Percentiles rank a stretch among this genome's conserved stretches.
phyloP scores from a whole-genome alignment of 2,797 vertebrate genomes.

The Gymnopithys bicolor region DNA sequence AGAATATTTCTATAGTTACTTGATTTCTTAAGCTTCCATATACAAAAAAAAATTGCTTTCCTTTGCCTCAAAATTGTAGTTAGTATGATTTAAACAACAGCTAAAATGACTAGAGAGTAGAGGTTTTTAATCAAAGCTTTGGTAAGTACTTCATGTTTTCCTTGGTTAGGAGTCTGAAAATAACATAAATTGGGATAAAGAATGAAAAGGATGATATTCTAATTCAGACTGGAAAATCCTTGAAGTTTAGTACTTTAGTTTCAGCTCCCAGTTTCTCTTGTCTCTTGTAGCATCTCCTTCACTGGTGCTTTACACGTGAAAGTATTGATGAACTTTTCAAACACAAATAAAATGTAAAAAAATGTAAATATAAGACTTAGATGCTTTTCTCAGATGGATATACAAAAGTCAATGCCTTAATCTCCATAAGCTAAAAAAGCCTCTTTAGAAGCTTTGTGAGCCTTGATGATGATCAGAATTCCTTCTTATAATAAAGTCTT shows the following conservation, averaged over 20 bases:
- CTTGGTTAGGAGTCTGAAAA: not conserved
- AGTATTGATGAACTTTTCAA: not conserved
- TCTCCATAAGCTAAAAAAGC: not conserved
- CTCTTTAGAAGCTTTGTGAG: not conserved
- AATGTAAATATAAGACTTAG: not conserved
- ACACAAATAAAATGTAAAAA: not conserved
- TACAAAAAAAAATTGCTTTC: not conserved
- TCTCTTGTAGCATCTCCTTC: not conserved
- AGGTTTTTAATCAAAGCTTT: not conserved
- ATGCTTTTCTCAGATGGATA: not conserved
- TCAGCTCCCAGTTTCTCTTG: not conserved
- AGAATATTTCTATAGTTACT: slow-evolving; percentile 13
- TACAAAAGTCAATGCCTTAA: not conserved
- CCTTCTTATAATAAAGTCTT: not conserved
- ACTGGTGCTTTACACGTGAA: not conserved
- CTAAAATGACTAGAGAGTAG: not conserved
- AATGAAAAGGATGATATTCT: not conserved
- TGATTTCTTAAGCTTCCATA: not conserved
- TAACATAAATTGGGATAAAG: not conserved
- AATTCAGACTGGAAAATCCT: not conserved
- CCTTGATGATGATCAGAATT: not conserved
- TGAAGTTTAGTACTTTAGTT: not conserved
- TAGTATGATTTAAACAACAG: not conserved
- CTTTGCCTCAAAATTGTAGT: not conserved
- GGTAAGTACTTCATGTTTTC: not conserved